These are phyloP conservation scores for Progne subis DNA, from an alignment of 2,113 vertebrate species.

Conservation along the genomic window DNA sequence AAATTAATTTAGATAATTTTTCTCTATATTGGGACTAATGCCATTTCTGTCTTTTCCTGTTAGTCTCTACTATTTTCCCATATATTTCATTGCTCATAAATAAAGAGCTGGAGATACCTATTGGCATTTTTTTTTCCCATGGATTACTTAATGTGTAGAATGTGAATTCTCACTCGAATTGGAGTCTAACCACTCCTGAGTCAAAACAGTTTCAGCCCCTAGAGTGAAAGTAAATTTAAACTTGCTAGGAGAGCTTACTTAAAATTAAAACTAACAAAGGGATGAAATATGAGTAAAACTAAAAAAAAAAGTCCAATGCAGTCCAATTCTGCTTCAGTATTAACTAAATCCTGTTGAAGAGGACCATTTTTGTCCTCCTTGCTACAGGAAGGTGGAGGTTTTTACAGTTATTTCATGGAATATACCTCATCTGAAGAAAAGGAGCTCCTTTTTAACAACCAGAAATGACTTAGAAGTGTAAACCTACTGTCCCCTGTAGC, in stretches of 20 bases:
- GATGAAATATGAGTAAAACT: background rate
- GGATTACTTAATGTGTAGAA: background rate
- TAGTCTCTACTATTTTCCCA: background rate
- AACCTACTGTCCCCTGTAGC: background rate
- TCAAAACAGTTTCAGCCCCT: background rate
- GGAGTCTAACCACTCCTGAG: background rate
- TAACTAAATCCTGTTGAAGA: background rate
- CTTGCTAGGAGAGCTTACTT: background rate
- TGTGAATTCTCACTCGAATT: background rate
- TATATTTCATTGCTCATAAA: background rate
- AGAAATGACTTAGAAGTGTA: background rate
- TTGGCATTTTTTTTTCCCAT: background rate
- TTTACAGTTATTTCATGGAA: background rate
- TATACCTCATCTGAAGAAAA: background rate
- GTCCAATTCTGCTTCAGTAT: background rate
- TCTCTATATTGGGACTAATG: background rate
- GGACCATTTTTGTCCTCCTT: background rate
- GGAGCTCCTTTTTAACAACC: background rate
- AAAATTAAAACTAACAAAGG: background rate
- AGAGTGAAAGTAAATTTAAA: background rate
- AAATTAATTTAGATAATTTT: background rate
- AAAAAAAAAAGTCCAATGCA: background rate
- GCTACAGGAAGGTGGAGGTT: background rate
- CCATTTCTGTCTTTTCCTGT: background rate
- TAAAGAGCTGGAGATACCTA: background rate